These are phyloP conservation scores for Folsomia manolachei DNA, from an alignment of 2,888 invertebrate species.

Conservation along the genomic window DNA sequence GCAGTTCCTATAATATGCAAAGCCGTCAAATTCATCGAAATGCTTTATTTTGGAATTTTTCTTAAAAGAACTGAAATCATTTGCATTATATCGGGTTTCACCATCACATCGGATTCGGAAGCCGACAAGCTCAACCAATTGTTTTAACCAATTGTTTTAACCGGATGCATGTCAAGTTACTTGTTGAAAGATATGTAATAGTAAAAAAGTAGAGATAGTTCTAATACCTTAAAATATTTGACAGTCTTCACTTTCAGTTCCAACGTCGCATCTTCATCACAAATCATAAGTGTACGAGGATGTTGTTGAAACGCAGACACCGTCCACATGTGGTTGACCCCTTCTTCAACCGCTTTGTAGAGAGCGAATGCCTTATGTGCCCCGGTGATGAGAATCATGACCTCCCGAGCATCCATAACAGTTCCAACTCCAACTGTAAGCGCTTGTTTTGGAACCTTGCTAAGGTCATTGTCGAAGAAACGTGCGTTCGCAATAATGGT, in stretches of 20 bases:
- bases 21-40: not conserved
- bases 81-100: too few species aligned
- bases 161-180: too few species aligned
- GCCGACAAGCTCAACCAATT: too few species aligned
- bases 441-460: conserved; percentile 90
- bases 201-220: not conserved
- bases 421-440: conserved; percentile 98
- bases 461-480: conserved; percentile 92
- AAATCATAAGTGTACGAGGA: conserved; percentile 84
- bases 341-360: conserved; percentile 96
- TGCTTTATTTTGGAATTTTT: not conserved
- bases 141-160: too few species aligned
- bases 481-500: conserved; percentile 96
- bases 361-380: conserved; percentile 94
- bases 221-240: conserved; percentile 88
- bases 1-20: conserved; percentile 5
- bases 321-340: conserved; percentile 99
- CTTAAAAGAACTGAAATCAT: too few species aligned
- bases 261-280: conserved; percentile 95
- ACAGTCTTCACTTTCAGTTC: conserved; percentile 97
- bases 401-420: conserved; percentile 97
- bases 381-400: conserved; percentile 96
- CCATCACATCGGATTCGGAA: too few species aligned
- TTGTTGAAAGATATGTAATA: too few species aligned
- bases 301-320: conserved; percentile 98